A percentile compares a stretch with the other conserved stretches of the same genome.
Evolutionary conservation across 2,888 invertebrate species (phyloP).

Genomic region (Cinara cedri): DNA sequence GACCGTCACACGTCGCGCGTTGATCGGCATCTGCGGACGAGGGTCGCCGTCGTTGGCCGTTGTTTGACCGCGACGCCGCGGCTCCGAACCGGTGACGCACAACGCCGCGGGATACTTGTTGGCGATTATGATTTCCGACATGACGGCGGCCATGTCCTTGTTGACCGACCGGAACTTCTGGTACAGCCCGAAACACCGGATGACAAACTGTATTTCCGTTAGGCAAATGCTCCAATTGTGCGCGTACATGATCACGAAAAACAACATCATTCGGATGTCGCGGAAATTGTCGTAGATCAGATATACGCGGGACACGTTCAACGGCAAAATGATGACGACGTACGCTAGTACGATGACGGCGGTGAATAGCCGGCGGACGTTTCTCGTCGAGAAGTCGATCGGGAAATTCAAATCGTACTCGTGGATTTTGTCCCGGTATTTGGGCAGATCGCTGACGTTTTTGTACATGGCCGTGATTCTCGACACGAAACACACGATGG

Average conservation of each 20-base stretch:
- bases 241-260: constrained; percentile 47
- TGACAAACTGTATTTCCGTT: constrained; percentile 49
- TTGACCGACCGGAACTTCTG: constrained; percentile 30
- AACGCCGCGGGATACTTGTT: neutral
- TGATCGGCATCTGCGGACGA: neutral
- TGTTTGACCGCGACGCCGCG: neutral
- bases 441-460: too few species aligned
- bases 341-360: neutral
- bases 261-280: neutral
- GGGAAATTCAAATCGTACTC: neutral
- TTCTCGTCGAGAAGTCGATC: too few species aligned
- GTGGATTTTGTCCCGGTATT: neutral
- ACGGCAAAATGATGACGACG: neutral
- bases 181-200: constrained; percentile 19
- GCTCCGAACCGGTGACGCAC: neutral
- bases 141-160: neutral
- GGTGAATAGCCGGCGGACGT: neutral
- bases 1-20: neutral
- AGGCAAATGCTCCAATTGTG: constrained; percentile 53
- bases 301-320: neutral
- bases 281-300: neutral
- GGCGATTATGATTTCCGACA: neutral
- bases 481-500: too few species aligned
- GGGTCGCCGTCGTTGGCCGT: neutral
- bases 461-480: too few species aligned